Evolutionary conservation across 2,888 invertebrate genomes (phyloP), one percentile per base, ranked within the genome.

Genomic region (Liodrosophila aerea): DNA sequence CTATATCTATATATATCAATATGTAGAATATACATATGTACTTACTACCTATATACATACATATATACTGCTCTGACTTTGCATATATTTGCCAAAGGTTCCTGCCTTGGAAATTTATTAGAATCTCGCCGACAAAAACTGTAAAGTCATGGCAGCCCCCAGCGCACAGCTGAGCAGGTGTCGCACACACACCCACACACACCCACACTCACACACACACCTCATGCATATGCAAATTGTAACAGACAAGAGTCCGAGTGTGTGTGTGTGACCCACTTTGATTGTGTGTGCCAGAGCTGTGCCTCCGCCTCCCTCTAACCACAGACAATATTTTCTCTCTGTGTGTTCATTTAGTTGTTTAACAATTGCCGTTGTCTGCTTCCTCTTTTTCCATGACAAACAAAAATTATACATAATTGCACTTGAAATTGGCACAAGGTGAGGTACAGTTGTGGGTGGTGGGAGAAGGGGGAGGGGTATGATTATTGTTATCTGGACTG

Each of bases 331-430:
- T 75, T 75, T 75, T 61, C 57, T 61, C 57, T n/a, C 51, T 40
- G 47, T 68, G 46, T 60, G 52, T 70, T 68, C 56, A 47, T 53
- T 54, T 73, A 70, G 61, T 60, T 37, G 52, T 39, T 56, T 37
- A 49, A 43, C 37, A 46, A 66, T 76, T 76, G 61, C 66, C 63
- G 40, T 64, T 78, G 18, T 40, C 40, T 67, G 36, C 40, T 60
- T 64, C 58, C 68, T 73, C 61, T 62, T 75, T 80, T 83, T 73
- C 74, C 82, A 78, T 78, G 78, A 78, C 85, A 78, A 78, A 77
- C 78, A 84, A 74, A 81, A 78, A 78, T 84, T 78, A 78, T n/a
- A n/a, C n/a, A n/a, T 81, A 84, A 78, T 78, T 78, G 78, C 82
- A 84, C 78, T 78, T 81, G 75, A 78, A 84, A 74, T 77, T 72